Evolutionary conservation across 1,140 invertebrate species (phyloP).

Genomic region (Zaprionus camerounensis): DNA sequence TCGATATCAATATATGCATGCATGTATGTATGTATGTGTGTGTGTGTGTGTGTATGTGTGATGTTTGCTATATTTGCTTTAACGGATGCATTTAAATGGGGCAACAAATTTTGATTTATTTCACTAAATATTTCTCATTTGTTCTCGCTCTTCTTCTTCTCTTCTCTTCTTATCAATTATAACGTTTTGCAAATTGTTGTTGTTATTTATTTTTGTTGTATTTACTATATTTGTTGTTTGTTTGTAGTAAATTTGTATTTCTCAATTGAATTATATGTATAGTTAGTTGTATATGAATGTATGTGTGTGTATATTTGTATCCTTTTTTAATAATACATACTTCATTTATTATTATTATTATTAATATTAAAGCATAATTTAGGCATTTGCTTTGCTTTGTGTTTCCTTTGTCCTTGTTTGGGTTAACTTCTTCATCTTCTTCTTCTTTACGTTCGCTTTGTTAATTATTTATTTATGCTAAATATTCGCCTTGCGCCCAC

Average conservation of each 20-base stretch:
- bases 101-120: slow-evolving; percentile 81
- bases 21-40: no score
- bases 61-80: neutral
- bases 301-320: slow-evolving; percentile 19
- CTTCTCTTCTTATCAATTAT: neutral
- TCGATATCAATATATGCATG: neutral
- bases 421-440: neutral
- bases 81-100: slow-evolving; percentile 54
- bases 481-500: slow-evolving; percentile 56
- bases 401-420: slow-evolving; percentile 34
- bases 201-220: slow-evolving; percentile 15
- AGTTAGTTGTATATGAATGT: slow-evolving; percentile 6
- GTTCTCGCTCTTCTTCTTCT: slow-evolving; percentile 17
- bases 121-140: slow-evolving; percentile 56
- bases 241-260: slow-evolving; percentile 2
- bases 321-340: neutral
- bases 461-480: slow-evolving; percentile 57
- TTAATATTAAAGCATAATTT: slow-evolving; percentile 40
- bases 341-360: neutral
- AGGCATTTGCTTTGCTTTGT: slow-evolving; percentile 51
- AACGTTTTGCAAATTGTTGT: slow-evolving; percentile 31
- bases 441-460: slow-evolving; percentile 17
- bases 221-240: slow-evolving; percentile 47
- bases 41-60: slow-evolving; percentile 17
- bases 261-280: slow-evolving; percentile 18